Evolutionary conservation across 2,888 invertebrate species (phyloP), one percentile per base, ranked within the genome.

Genomic region (Trachelus tabidus): DNA sequence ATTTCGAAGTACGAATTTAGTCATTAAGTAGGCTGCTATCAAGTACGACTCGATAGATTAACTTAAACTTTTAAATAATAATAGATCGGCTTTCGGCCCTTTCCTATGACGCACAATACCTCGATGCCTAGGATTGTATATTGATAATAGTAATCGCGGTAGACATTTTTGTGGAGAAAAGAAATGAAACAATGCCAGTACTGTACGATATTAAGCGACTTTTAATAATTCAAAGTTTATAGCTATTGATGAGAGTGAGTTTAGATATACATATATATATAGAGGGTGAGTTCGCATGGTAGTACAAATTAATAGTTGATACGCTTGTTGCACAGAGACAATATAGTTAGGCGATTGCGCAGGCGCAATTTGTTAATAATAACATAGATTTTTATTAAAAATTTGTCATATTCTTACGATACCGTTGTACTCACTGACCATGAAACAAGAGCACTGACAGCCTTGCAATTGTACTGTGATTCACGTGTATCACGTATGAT

Each of bases 251-350:
- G 56, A 56, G 56, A 2, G 23, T 56, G 15, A 31, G 9, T 12
- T 37, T 74, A 37, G 30, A 35, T 11, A n/a, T 56, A 35, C 56
- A 4, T 37, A 37, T 74, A 37, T 37, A 12, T 35, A 35, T 35
- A 33, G 40, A 37, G 74, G 33, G 33, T 31, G 31, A 23, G 77
- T 79, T 73, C 74, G 80, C 82, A 83, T 83, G 81, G 88, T 87
- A 87, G 86, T 87, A 88, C 86, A 88, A 89, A 76, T 73, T 81
- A 81, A 77, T 87, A 84, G 83, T 76, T 77, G 80, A 81, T 87
- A 89, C 83, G 89, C 90, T 89, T 89, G 85, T 89, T 87, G 87
- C 88, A 85, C 81, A 85, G 85, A 84, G 89, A 90, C 88, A 90
- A 90, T 89, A 90, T 87, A 82, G 86, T 83, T 35, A 83, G 79